Conservation (phyloP, 2,797 vertebrate species). For the Scomberomorus guttatus region DNA sequence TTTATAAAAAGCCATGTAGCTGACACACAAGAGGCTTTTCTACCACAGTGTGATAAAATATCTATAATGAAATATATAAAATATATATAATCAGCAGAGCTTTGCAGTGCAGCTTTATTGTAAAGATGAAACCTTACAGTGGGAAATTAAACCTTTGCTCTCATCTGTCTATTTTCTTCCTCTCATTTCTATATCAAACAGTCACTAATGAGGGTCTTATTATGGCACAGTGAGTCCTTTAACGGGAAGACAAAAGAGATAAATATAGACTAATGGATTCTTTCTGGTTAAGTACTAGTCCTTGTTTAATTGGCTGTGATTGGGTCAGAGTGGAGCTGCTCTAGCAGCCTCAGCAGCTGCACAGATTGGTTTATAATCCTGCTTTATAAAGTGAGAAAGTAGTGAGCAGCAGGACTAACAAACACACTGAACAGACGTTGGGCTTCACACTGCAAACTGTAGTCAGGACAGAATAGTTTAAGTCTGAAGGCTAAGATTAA, state of each 20-base stretch:
- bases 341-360: slow-evolving; percentile 4
- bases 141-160: slow-evolving; percentile 11
- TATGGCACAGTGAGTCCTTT: slow-evolving; percentile 1
- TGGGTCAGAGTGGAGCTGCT: slow-evolving; percentile 3
- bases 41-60: background rate
- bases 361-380: slow-evolving; percentile 12
- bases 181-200: slow-evolving; percentile 44
- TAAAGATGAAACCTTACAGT: background rate
- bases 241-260: slow-evolving; percentile 19
- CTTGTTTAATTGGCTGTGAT: background rate
- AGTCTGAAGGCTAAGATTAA: background rate
- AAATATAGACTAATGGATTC: slow-evolving; percentile 45
- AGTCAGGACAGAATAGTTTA: background rate
- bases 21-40: background rate
- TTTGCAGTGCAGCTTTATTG: background rate
- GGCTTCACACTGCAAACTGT: background rate
- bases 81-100: background rate
- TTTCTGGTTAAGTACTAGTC: slow-evolving; percentile 33
- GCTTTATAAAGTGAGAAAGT: slow-evolving; percentile 5
- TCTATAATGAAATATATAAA: too few relatives aligned
- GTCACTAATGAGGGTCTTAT: slow-evolving; percentile 32
- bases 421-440: background rate
- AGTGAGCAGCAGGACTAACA: slow-evolving; percentile 1
- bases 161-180: slow-evolving; percentile 6
- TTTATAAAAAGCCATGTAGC: background rate